Evolutionary conservation across 2,797 vertebrate species (phyloP), one percentile per base, ranked within the genome.

Genomic region (Peromyscus melanophrys): DNA sequence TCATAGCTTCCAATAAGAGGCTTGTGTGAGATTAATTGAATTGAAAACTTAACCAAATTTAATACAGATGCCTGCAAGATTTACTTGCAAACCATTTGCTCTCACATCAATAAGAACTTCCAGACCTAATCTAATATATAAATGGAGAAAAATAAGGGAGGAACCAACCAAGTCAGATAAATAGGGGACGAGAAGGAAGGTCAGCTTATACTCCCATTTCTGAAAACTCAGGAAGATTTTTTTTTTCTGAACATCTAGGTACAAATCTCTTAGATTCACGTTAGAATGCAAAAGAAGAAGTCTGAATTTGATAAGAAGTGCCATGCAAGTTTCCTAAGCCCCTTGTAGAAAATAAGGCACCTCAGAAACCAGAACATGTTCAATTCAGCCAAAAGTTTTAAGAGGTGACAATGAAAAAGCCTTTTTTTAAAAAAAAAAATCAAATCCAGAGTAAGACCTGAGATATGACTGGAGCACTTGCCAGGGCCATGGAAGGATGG

Each of bases 231-330:
- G 73, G 14, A 69, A 55, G 52, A 76, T n/a, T 25, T 52, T 67
- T 67, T 11, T 43, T 85, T 71, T 57, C 76, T 84, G 37, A 95
- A 90, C 6, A 73, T 61, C 11, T 91, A 76, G 63, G 10, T 71
- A 78, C 23, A 92, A 76, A 90, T 88, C 69, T 92, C 40, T 37
- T 52, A 63, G 76, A 49, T 91, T 91, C 49, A 69, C 83, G 52
- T 81, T 83, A 9, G 87, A 91, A 19, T 43, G 23, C 73, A 92
- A 34, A 94, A 94, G 43, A 92, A 89, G 92, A 89, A 52, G 57
- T 90, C 73, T 73, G 67, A 96, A 93, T 91, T 91, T 95, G 55
- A 61, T 55, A 93, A 84, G 67, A 81, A 40, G 43, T 78, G n/a
- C 21, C 59, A 82, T 17, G 77, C 43, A 29, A 81, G 43, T 86